Percentiles rank a stretch among this genome's conserved stretches.
phyloP scores from a whole-genome alignment of 1,140 invertebrate genomes.

The Bombus huntii region DNA sequence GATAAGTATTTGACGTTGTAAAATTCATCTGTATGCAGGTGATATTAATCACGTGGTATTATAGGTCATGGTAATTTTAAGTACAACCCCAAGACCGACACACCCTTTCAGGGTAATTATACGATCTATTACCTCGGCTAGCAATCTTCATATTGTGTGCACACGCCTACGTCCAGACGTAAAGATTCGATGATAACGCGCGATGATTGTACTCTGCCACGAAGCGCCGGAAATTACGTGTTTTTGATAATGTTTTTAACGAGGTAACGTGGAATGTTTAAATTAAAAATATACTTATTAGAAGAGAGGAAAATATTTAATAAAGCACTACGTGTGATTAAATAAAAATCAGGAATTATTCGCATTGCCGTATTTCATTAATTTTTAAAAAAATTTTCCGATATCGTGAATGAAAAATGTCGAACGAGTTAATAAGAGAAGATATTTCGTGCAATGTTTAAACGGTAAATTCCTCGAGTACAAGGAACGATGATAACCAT shows the following conservation, averaged over 20 bases:
- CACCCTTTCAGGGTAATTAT: constrained; percentile 54
- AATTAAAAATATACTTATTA: background rate
- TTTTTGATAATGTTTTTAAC: background rate
- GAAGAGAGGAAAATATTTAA: background rate
- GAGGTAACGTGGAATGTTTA: background rate
- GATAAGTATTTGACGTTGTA: too few species aligned
- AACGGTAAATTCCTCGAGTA: too few species aligned
- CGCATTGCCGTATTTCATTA: background rate
- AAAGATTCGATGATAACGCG: background rate
- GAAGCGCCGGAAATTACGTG: background rate
- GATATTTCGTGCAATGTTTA: too few species aligned
- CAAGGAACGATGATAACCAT: too few species aligned
- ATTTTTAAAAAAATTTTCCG: too few species aligned
- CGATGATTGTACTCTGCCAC: background rate
- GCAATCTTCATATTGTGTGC: constrained; percentile 50
- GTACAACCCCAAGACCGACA: background rate
- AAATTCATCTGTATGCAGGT: background rate
- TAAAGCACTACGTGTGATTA: rapidly evolving
- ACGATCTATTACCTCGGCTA: constrained; percentile 52
- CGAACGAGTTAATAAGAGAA: too few species aligned
- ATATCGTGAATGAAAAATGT: too few species aligned
- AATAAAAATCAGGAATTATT: background rate
- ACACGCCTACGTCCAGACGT: background rate
- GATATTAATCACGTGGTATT: constrained; percentile 27
- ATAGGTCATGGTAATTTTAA: constrained; percentile 31